Base-by-base conservation (phyloP, 2,888 invertebrate species). In the Aelia acuminata region DNA sequence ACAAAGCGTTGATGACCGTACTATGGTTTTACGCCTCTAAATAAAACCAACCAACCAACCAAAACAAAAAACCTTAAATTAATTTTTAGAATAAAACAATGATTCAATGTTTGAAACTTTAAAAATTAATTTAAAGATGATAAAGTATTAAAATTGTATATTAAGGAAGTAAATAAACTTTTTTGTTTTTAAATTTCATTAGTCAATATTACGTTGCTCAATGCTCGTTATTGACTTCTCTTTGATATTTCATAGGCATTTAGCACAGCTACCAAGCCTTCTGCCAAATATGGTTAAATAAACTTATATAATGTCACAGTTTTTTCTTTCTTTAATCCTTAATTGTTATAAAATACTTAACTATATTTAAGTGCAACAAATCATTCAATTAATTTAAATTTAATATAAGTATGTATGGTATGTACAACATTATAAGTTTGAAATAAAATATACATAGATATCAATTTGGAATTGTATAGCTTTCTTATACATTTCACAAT, bases 361-460 rank as follows among this genome's bases (percentile, higher is more conserved):
- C 80, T 13, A 80, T 80, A 43, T 43, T 39, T 80, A 80, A 80
- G 80, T 80, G 80, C 43, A 80, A 80, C 35, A 80, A 80, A 80
- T 47, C n/a, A 80, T 80, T 47, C 43, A 80, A 80, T 39, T 80
- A 80, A 80, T 43, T 80, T 80, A 80, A 80, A 43, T 80, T 43
- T 80, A 47, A 39, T 70, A 70, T 35, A 35, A 35, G 31, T 35
- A 70, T 35, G 63, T 70, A 35, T 70, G 63, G 15, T 70, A 70
- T 70, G 31, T 70, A 70, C 63, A 70, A 70, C 63, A 70, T 31
- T 70, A 70, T 70, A 70, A 35, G 31, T 35, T 70, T 70, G 18
- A 35, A 70, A 70, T 70, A 70, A 70, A 70, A 70, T 70, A 70
- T 70, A 70, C 63, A 70, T 5, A 35, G 7, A n/a, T n/a, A n/a